phyloP scores from a whole-genome alignment of 2,888 invertebrate genomes.

The Eudemis profundana region DNA sequence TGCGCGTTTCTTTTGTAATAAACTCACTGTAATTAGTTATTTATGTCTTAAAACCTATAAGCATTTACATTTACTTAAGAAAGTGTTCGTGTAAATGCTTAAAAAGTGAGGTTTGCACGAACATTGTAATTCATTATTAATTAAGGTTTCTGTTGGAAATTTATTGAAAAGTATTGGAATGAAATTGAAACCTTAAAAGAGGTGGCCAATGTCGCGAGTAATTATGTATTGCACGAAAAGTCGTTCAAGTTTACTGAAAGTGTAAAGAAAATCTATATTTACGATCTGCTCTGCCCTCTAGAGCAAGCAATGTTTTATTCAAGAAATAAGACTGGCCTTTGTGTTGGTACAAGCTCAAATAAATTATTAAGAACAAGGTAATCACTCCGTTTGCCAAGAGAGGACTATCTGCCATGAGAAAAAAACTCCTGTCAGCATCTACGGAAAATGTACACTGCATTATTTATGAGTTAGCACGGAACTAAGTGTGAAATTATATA shows the following conservation, averaged over 20 bases:
- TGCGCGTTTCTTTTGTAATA: no score
- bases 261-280: slow-evolving; percentile 37
- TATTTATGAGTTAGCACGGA: slow-evolving; percentile 57
- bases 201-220: not conserved
- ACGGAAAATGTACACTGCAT: slow-evolving; percentile 59
- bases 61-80: no score
- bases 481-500: slow-evolving; percentile 51
- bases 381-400: slow-evolving; percentile 74
- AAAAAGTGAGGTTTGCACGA: no score
- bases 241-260: slow-evolving; percentile 16
- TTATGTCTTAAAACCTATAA: no score
- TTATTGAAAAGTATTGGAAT: not conserved
- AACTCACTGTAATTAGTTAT: no score
- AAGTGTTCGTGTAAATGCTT: no score
- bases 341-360: slow-evolving; percentile 74
- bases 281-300: slow-evolving; percentile 32
- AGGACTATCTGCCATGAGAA: slow-evolving; percentile 64
- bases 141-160: not conserved
- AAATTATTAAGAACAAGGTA: slow-evolving; percentile 76
- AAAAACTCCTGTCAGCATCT: slow-evolving; percentile 60
- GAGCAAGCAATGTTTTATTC: slow-evolving; percentile 73
- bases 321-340: slow-evolving; percentile 74
- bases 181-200: not conserved
- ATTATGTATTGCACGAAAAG: slow-evolving; percentile 17
- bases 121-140: not conserved